A percentile compares a stretch with the other conserved stretches of the same genome.
Evolutionary conservation across 2,113 vertebrate genomes (phyloP).

Genomic region (Thunnus thynnus): DNA sequence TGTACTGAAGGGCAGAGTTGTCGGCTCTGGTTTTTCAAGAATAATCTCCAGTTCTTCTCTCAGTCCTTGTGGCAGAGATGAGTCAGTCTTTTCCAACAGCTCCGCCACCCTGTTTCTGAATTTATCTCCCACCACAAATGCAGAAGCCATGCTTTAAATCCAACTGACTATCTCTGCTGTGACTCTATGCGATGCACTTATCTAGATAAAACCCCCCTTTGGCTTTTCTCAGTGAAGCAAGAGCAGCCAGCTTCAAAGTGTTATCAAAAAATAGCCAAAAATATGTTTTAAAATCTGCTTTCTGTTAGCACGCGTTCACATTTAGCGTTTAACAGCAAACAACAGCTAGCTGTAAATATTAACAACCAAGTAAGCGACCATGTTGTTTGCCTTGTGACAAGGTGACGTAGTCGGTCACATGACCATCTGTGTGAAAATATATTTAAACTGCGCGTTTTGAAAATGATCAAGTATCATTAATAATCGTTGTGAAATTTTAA

Average conservation of each 20-base stretch:
- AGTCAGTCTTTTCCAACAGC: slow-evolving; percentile 61
- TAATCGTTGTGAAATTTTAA: not conserved
- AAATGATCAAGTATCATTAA: accelerated
- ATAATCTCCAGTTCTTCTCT: slow-evolving; percentile 73
- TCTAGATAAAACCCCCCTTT: not conserved
- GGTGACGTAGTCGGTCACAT: slow-evolving; percentile 43
- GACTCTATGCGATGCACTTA: not conserved
- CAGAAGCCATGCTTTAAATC: slow-evolving; percentile 76
- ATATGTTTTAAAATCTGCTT: too few species aligned
- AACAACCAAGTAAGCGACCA: slow-evolving; percentile 44
- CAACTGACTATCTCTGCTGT: not conserved
- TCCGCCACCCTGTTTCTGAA: slow-evolving; percentile 68
- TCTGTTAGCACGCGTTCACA: accelerated
- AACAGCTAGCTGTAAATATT: not conserved
- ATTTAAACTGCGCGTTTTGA: not conserved
- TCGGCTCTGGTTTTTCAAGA: slow-evolving; percentile 55
- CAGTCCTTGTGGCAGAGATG: slow-evolving; percentile 62
- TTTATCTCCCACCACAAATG: slow-evolving; percentile 79
- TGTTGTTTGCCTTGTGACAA: slow-evolving; percentile 72
- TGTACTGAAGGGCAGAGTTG: slow-evolving; percentile 79
- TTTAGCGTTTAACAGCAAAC: not conserved
- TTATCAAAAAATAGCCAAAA: too few species aligned
- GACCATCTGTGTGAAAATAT: not conserved
- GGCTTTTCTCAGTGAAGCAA: not conserved
- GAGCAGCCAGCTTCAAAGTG: too few species aligned